phyloP scores from a whole-genome alignment of 2,113 vertebrate species.

The human (Homo sapiens) region GRCh38 chr2:175954001-175954500 shows the following conservation, averaged over 20 bases:
- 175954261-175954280: background rate
- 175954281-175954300: constrained; percentile 25
- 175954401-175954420: background rate
- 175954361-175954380: background rate
- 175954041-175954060: background rate
- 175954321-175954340: background rate
- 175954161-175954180: constrained; percentile 1
- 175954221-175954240: background rate
- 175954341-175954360: background rate
- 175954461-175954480: background rate
- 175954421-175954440: background rate
- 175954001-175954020: background rate
- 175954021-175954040: background rate
- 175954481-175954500: background rate
- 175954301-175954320: background rate
- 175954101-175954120: background rate
- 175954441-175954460: background rate
- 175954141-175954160: background rate
- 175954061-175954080: background rate
- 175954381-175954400: background rate
- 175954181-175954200: background rate
- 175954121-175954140: background rate
- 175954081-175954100: constrained; percentile 4
- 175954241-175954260: background rate
- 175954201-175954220: background rate